Base-by-base conservation (phyloP, 2,113 vertebrate species). In the Notothenia coriiceps region DNA sequence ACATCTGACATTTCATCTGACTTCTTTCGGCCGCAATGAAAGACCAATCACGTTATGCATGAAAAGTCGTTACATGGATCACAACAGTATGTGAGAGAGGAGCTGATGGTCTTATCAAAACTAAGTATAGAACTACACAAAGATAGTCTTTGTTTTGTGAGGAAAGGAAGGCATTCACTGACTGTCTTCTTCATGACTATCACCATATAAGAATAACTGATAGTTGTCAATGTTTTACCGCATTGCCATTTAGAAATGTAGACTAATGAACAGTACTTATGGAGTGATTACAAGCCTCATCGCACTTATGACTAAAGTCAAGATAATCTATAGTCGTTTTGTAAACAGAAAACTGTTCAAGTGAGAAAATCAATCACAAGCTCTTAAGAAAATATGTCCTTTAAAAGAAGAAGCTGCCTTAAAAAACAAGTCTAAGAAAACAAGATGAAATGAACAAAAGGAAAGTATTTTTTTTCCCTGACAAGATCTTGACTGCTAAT, bases 261-360 rank as follows among this genome's bases (percentile, higher is more conserved):
- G 22, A 61, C 12, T 17, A 70, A 81, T 70, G 47, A 57, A 51
- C 6, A 57, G 15, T 17, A 59, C 17, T 51, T 22, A 35, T 35
- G 10, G 20, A 62, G 25, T 52, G 64, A 69, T 44, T 57, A 78
- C 70, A 57, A 25, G 59, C 56, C 51, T 57, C 55, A 78, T 63
- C 57, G 22, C n/a, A 59, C 11, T 74, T 15, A 40, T 61, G 13
- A 78, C 25, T 63, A 17, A 62, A 73, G n/a, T 20, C 2, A 2
- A 69, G 18, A 47, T 35, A 65, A 33, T 52, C 8, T 71, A 35
- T 18, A 1, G 44, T 47, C 22, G 10, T 25, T 40, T 60, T 56
- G 18, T 40, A 40, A 63, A 63, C 9, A 70, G 62, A 56, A 70
- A 70, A 20, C 11, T 14, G 49, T 55, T 60, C 33, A 49, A 59